Evolutionary conservation across 2,797 vertebrate genomes (phyloP), one percentile per base, ranked within the genome.

Genomic region (Halcyon leucocephala): DNA sequence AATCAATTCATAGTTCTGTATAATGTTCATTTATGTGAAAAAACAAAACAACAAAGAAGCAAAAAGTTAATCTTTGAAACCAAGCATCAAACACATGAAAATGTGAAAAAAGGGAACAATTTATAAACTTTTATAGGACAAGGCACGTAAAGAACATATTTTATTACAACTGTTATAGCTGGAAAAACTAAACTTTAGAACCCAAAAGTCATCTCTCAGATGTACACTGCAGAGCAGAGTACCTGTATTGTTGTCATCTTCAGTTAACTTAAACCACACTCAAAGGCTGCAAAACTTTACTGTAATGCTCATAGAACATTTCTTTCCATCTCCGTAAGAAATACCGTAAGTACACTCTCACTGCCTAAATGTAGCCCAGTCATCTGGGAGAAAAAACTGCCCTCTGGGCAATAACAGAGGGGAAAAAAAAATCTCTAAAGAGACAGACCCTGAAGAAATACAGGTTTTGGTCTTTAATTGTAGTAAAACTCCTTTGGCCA

Each of bases 1-100:
- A 86, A 96, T 93, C 94, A 96, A 93, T 35, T 89, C 96, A 46
- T 70, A 64, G 57, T 74, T 95, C 97, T 97, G 96, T 29, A 87
- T 25, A 55, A 65, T 14, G 89, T 81, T 90, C 91, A 51, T 22
- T 39, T 57, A 78, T 62, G 69, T 18, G 62, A 29, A 57, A 62
- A 35, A 20, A 41, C 24, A 42, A 19, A 33, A 29, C 14, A 35
- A 62, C 26, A 82, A 64, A 81, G 86, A 91, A 49, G 60, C 18
- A 85, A 15, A 17, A 81, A 82, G 52, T 89, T 85, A 95, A 80
- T 62, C 28, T 96, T 78, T 72, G 69, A 84, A 86, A 79, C 20
- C 48, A 85, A 79, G 55, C 64, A 92, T 58, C 16, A 86, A 79
- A 86, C 22, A 82, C 86, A 88, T 4, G 3, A 91, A 69, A 55